Percentiles rank a stretch among this genome's conserved stretches.
Conservation (phyloP, 2,888 invertebrate species). For the Apomyelois bistriatella region DNA sequence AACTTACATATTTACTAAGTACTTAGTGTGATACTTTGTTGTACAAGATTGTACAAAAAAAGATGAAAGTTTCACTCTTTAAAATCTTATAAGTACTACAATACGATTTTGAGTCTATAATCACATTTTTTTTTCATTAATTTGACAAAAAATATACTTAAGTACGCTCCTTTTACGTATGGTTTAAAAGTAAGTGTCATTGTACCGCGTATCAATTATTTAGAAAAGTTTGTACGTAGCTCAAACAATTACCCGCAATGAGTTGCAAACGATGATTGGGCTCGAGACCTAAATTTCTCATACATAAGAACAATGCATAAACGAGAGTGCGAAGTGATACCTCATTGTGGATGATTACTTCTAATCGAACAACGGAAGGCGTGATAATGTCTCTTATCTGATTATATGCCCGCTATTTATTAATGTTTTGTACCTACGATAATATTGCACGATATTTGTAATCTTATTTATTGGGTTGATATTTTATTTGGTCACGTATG, state of each 20-base stretch:
- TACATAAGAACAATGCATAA: conserved; percentile 31
- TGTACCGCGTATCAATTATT: too few species aligned
- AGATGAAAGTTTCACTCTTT: too few species aligned
- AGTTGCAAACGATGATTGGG: not conserved
- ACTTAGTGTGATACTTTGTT: too few species aligned
- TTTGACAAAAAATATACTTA: too few species aligned
- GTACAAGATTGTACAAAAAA: too few species aligned
- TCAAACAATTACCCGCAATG: not conserved
- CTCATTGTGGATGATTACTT: not conserved
- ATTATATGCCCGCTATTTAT: conserved; percentile 1
- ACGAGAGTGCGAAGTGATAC: conserved; percentile 31
- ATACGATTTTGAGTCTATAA: too few species aligned
- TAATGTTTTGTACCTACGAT: not conserved
- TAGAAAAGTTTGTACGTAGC: too few species aligned
- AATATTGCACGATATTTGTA: not conserved
- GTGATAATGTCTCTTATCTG: conserved; percentile 2
- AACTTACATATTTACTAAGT: too few species aligned
- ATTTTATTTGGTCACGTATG: not conserved
- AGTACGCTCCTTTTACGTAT: too few species aligned
- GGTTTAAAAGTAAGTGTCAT: too few species aligned
- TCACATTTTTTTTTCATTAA: too few species aligned
- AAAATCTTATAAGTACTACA: too few species aligned
- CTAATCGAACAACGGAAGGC: conserved; percentile 2
- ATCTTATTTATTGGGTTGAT: not conserved
- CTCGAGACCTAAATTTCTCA: not conserved